Conservation (phyloP, 2,888 invertebrate genomes). For the Mellilla xanthometata region DNA sequence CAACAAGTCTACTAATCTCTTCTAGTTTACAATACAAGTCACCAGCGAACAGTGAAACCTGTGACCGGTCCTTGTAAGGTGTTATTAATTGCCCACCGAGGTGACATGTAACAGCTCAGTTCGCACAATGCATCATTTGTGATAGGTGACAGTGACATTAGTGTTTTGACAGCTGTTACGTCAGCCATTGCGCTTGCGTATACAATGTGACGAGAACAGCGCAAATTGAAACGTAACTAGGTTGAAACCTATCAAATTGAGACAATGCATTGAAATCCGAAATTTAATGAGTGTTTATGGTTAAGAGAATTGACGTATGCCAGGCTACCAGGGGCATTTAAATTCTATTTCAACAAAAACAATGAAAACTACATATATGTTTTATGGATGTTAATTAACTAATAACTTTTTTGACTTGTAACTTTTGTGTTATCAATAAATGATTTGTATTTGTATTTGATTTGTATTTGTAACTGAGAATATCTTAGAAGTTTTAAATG, state of each 20-base stretch:
- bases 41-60: constrained; percentile 18
- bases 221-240: constrained; percentile 4
- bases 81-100: constrained; percentile 26
- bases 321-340: no score
- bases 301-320: no score
- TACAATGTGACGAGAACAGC: constrained; percentile 13
- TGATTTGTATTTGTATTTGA: no score
- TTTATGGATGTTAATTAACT: no score
- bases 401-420: no score
- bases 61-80: constrained; percentile 19
- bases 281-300: constrained; percentile 1
- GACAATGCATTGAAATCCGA: constrained; percentile 9
- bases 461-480: no score
- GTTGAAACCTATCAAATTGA: constrained; percentile 3
- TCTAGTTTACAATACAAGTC: constrained; percentile 4
- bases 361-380: no score
- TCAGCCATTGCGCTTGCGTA: constrained; percentile 10
- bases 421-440: no score
- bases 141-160: constrained; percentile 33
- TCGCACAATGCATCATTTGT: constrained; percentile 40
- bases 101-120: constrained; percentile 21
- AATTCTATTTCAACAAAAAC: no score
- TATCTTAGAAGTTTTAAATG: no score
- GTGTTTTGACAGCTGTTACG: constrained; percentile 31
- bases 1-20: not conserved